Conservation (phyloP, 2,797 vertebrate genomes). For the Sebastes oblongus region DNA sequence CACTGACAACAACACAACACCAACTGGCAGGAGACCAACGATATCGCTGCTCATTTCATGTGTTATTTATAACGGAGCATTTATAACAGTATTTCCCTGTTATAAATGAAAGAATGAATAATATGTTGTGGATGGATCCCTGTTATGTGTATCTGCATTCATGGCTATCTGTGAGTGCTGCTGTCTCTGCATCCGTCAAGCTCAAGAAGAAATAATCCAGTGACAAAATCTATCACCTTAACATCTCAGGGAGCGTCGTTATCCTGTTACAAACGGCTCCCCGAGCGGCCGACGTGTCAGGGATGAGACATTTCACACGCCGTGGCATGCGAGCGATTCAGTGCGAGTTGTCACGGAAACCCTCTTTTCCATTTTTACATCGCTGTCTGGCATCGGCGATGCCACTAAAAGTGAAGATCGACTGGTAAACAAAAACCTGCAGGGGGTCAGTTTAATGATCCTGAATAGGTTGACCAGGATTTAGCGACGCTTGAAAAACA, state of each 20-base stretch:
- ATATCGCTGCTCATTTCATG: conserved; percentile 1
- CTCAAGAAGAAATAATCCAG: background rate
- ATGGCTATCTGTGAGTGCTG: background rate
- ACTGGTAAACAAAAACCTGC: conserved; percentile 8
- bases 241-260: conserved; percentile 49
- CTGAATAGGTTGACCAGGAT: background rate
- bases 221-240: conserved; percentile 52
- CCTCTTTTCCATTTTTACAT: conserved; percentile 48
- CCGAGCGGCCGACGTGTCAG: conserved; percentile 43
- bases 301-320: conserved; percentile 61
- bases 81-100: background rate
- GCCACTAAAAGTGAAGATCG: conserved; percentile 24
- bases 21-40: conserved; percentile 30
- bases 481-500: background rate
- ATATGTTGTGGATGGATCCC: background rate
- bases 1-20: conserved; percentile 9
- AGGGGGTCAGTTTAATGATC: conserved; percentile 13
- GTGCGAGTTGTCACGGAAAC: conserved; percentile 38
- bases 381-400: conserved; percentile 18
- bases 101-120: background rate
- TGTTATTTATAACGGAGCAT: background rate
- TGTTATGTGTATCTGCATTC: background rate
- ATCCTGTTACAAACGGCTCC: conserved; percentile 63
- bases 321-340: conserved; percentile 15
- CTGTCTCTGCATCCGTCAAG: conserved; percentile 16